A percentile compares a stretch with the other conserved stretches of the same genome.
Evolutionary conservation across 2,888 invertebrate species (phyloP).

Genomic region (Thecophora atra): DNA sequence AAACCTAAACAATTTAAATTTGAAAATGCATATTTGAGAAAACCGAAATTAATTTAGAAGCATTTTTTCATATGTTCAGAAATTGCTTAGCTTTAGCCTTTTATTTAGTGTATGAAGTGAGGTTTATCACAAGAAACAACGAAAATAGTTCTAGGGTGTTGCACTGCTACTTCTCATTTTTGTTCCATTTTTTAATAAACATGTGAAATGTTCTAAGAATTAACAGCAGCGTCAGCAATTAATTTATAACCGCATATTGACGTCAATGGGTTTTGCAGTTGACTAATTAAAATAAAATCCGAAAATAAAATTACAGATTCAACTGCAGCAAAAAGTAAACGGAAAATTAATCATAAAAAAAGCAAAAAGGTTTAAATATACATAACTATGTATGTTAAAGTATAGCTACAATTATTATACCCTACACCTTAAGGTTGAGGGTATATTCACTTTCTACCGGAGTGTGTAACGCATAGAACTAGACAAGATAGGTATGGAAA

Average conservation of each 20-base stretch:
- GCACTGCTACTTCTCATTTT: neutral
- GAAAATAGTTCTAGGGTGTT: neutral
- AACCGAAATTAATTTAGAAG: no score
- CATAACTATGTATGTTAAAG: neutral
- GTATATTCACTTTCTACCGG: no score
- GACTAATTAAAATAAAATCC: neutral
- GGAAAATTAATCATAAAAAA: neutral
- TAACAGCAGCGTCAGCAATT: constrained; percentile 21
- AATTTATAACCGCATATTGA: constrained; percentile 16
- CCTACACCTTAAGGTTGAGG: no score
- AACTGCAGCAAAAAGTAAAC: neutral
- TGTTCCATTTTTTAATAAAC: neutral
- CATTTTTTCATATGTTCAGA: no score
- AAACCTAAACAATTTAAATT: no score
- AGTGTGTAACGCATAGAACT: no score
- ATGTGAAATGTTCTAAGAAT: constrained; percentile 1
- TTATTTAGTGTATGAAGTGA: no score
- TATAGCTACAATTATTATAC: no score
- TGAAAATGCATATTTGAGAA: no score
- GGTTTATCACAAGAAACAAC: no score
- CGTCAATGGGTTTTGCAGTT: constrained; percentile 24
- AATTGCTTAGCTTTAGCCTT: no score
- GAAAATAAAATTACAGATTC: neutral
- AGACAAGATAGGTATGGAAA: no score
- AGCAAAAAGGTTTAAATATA: neutral